Evolutionary conservation across 2,113 vertebrate genomes (phyloP).

Genomic region (Epinephelus moara): DNA sequence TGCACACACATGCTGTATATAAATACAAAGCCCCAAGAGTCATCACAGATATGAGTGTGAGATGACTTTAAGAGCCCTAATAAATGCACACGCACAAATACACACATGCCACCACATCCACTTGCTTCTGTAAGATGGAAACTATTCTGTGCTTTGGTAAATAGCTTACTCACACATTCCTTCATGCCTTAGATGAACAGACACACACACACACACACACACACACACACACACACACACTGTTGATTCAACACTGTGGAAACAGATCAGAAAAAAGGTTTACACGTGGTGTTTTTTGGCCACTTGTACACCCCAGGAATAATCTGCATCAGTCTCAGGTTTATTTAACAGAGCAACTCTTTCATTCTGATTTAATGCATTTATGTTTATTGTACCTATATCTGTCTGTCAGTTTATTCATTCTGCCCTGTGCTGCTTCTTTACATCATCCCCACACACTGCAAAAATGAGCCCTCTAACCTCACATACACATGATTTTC

Average conservation of each 20-base stretch:
- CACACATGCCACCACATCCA: conserved; percentile 37
- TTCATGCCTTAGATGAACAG: conserved; percentile 6
- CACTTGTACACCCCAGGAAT: no score
- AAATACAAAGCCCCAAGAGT: background rate
- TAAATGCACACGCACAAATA: background rate
- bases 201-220: background rate
- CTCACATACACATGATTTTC: no score
- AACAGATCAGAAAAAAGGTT: background rate
- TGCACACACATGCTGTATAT: background rate
- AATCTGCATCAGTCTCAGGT: no score
- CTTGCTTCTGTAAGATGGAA: conserved; percentile 48
- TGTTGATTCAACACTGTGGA: background rate
- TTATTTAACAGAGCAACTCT: no score
- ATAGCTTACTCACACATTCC: conserved; percentile 47
- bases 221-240: conserved; percentile 9
- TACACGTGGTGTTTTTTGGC: no score
- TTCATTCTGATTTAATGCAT: no score
- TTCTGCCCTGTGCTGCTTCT: no score
- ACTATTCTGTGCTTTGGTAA: conserved; percentile 53
- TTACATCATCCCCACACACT: no score
- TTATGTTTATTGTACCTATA: no score
- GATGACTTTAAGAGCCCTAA: conserved; percentile 7
- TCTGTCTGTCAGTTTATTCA: no score
- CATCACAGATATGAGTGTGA: conserved; percentile 4
- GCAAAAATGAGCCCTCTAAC: no score